A percentile compares a stretch with the other conserved stretches of the same genome.
These are phyloP conservation scores for Psammodynastes pulverulentus DNA, from an alignment of 2,113 vertebrate genomes.

Conservation along the genomic window DNA sequence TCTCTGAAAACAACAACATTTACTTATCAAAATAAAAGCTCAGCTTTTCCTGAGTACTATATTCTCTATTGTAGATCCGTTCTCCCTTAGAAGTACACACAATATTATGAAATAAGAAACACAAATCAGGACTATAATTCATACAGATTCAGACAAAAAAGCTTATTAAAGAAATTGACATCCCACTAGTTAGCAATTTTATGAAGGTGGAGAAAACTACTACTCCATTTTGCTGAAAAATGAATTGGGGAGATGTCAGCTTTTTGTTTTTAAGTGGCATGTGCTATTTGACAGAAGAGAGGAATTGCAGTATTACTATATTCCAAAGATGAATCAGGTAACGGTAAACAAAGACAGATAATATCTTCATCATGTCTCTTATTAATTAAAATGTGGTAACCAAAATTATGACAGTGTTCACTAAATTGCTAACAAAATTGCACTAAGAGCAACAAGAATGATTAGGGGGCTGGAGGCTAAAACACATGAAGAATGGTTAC, in stretches of 20 bases:
- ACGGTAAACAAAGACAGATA: not conserved
- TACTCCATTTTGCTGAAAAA: not conserved
- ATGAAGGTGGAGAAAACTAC: not conserved
- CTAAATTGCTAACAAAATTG: not conserved
- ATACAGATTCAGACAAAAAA: not conserved
- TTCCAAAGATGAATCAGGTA: not conserved
- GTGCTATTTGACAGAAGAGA: not conserved
- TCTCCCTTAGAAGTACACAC: not conserved
- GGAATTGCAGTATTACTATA: not conserved
- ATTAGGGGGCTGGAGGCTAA: not conserved
- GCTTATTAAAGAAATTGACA: not conserved
- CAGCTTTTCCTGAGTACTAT: not conserved
- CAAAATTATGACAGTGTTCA: not conserved
- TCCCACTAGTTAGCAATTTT: not conserved
- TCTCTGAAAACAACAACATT: not conserved
- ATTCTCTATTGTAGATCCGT: not conserved
- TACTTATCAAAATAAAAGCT: not conserved
- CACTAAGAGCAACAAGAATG: not conserved
- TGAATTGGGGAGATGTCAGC: not conserved
- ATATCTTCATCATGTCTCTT: not conserved
- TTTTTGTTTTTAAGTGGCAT: not conserved
- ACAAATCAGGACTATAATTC: not conserved
- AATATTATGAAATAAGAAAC: not conserved
- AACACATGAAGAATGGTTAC: not conserved
- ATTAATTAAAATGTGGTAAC: not conserved